Evolutionary conservation across 2,888 invertebrate species (phyloP).

Genomic region (Linnaemya tessellans): DNA sequence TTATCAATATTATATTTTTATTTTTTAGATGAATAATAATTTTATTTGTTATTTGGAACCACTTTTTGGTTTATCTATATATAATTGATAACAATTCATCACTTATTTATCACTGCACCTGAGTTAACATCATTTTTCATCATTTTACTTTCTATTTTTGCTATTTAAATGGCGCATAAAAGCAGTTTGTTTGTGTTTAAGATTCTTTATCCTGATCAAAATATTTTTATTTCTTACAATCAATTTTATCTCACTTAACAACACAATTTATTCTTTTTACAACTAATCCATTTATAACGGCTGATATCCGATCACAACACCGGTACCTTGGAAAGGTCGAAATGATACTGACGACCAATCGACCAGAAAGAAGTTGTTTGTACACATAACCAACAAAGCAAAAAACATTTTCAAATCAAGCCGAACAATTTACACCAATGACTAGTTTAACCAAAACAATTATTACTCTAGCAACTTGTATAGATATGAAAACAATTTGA

Average conservation of each 20-base stretch:
- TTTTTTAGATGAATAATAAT: background rate
- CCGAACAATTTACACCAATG: slow-evolving; percentile 41
- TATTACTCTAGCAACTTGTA: no score
- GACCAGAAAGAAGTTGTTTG: slow-evolving; percentile 78
- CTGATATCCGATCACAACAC: slow-evolving; percentile 74
- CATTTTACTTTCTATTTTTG: background rate
- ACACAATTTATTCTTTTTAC: background rate
- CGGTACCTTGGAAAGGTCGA: slow-evolving; percentile 79
- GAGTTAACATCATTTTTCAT: background rate
- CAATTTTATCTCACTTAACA: slow-evolving; percentile 33
- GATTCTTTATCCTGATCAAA: slow-evolving; percentile 27
- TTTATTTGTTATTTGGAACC: background rate
- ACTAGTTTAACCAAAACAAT: background rate
- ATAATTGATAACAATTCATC: background rate
- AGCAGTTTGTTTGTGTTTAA: slow-evolving; percentile 1
- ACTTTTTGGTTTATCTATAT: background rate
- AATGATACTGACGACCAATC: slow-evolving; percentile 81
- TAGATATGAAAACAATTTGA: no score
- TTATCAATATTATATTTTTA: background rate
- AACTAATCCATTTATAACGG: background rate
- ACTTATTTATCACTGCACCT: background rate
- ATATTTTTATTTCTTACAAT: slow-evolving; percentile 5
- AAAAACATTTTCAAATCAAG: slow-evolving; percentile 54
- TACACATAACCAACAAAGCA: slow-evolving; percentile 32
- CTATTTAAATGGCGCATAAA: slow-evolving; percentile 39